A percentile compares a stretch with the other conserved stretches of the same genome.
Evolutionary conservation across 2,113 vertebrate species (phyloP).

Genomic region (Scolopax mira): DNA sequence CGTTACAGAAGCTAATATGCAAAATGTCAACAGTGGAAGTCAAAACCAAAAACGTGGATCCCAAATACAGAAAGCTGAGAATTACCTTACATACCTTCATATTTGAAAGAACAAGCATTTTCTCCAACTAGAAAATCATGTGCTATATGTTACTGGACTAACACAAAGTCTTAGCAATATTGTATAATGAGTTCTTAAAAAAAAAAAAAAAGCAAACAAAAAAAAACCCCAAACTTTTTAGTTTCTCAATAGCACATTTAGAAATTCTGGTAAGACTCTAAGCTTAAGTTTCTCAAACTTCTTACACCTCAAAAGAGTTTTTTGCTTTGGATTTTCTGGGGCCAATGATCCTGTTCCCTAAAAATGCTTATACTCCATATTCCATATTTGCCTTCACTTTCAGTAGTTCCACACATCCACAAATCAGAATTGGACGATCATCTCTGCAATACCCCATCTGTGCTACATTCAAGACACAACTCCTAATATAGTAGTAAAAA

Average conservation of each 20-base stretch:
- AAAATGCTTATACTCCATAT: background rate
- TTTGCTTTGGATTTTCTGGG: background rate
- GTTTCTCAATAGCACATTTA: background rate
- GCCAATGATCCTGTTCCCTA: background rate
- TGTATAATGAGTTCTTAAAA: background rate
- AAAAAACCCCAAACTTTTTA: background rate
- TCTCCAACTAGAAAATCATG: background rate
- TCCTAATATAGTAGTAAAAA: background rate
- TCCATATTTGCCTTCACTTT: background rate
- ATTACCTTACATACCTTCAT: background rate
- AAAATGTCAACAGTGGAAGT: background rate
- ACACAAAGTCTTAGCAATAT: background rate
- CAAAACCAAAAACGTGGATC: background rate
- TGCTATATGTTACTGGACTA: background rate
- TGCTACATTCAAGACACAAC: background rate
- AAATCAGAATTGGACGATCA: background rate
- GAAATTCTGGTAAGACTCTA: background rate
- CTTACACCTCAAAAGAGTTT: background rate
- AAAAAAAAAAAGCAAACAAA: too few relatives aligned
- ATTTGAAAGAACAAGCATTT: background rate
- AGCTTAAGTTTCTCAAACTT: background rate
- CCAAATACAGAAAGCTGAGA: background rate
- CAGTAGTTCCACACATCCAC: background rate
- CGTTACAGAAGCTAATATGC: background rate
- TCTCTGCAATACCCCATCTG: background rate